Evolutionary conservation across 2,888 invertebrate genomes (phyloP), one percentile per base, ranked within the genome.

Genomic region (Trilocha varians): DNA sequence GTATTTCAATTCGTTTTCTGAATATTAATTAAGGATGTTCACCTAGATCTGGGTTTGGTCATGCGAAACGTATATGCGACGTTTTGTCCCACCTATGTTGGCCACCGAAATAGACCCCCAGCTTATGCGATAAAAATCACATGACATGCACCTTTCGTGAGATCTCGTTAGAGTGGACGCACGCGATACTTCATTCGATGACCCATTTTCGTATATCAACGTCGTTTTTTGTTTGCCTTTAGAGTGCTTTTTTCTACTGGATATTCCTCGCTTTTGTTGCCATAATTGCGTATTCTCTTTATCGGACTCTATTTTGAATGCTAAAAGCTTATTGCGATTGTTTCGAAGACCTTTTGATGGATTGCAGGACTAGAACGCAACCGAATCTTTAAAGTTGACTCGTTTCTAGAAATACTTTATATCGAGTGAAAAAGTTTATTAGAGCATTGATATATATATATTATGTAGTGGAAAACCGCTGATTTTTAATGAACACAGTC

Each of bases 181-280:
- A 46, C 51, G 52, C 52, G 53, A 57, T 59, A 63, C 65, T 64
- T 64, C 64, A 62, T 67, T 67, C 69, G 68, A 70, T 72, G 72
- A 72, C 74, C 73, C 59, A 71, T 72, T 76, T 75, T 70, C 63
- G 61, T 62, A 61, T 58, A 63, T 61, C 61, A 63, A 56, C 55
- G 54, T 57, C 51, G 58, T 58, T 67, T 65, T 73, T 71, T 65
- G 65, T 65, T 63, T 61, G 56, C 55, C 61, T 62, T 63, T 55
- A 57, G 59, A 59, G 54, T 59, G 57, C 59, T 60, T 70, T 62
- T 68, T 68, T 59, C 50, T 36, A 50, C 49, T 49, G 49, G 43
- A 52, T 52, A 52, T 57, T 59, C 49, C 55, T 52, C 46, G 55
- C 55, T 65, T 66, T 64, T 69, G 64, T 65, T 59, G 52, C 49